phyloP scores from a whole-genome alignment of 2,888 invertebrate genomes.

The Drosophila crucigera region DNA sequence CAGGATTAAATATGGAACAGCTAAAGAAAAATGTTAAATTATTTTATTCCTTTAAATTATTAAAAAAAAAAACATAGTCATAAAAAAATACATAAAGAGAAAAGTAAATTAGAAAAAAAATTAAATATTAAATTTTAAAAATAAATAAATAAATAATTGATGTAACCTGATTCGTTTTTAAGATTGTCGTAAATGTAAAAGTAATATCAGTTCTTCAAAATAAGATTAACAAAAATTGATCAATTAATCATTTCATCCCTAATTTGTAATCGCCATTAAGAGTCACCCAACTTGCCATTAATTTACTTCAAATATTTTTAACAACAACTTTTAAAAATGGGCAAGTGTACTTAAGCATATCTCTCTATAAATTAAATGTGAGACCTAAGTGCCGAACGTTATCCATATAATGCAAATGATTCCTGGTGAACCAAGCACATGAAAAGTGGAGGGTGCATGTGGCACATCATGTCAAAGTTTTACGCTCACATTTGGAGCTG shows the following conservation, averaged over 20 bases:
- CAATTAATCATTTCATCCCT: no score
- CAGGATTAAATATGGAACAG: neutral
- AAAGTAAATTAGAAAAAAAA: neutral
- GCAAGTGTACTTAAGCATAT: neutral
- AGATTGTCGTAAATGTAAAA: neutral
- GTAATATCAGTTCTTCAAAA: neutral
- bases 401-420: neutral
- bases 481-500: conserved; percentile 9
- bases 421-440: conserved; percentile 15
- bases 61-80: no score
- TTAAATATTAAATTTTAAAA: neutral
- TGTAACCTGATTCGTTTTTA: rapidly evolving
- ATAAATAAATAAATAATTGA: neutral
- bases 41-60: no score
- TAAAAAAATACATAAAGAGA: neutral
- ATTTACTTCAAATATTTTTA: neutral
- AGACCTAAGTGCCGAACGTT: neutral
- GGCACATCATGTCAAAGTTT: conserved; percentile 49
- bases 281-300: rapidly evolving
- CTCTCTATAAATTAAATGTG: neutral
- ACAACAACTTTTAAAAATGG: neutral
- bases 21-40: neutral
- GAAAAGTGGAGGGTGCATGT: conserved; percentile 39
- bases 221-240: neutral
- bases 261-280: neutral